Evolutionary conservation across 2,113 vertebrate genomes (phyloP).

Genomic region (Puntigrus tetrazona): DNA sequence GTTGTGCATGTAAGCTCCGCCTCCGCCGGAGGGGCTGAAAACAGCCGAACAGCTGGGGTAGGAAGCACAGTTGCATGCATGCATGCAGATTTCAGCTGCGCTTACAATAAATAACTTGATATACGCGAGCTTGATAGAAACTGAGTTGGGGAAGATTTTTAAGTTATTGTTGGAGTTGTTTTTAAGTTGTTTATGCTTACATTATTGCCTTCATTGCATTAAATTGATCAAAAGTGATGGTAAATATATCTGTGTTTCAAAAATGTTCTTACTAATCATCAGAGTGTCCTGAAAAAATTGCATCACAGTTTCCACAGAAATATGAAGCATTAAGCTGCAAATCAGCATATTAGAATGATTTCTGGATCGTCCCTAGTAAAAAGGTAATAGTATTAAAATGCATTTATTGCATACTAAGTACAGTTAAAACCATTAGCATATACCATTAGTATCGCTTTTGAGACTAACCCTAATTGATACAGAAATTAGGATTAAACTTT

Average conservation of each 20-base stretch:
- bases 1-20: slow-evolving; percentile 2
- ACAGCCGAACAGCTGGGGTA: slow-evolving; percentile 39
- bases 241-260: background rate
- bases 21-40: background rate
- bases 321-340: background rate
- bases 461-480: no score
- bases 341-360: background rate
- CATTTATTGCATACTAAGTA: no score
- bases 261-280: background rate
- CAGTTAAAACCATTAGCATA: no score
- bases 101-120: no score
- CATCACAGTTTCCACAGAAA: background rate
- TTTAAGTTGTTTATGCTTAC: background rate
- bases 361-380: background rate
- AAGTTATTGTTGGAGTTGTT: no score
- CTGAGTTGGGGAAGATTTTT: background rate
- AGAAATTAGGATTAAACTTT: no score
- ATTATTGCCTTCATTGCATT: background rate
- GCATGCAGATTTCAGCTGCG: slow-evolving; percentile 15
- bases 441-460: no score
- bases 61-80: slow-evolving; percentile 8
- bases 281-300: background rate
- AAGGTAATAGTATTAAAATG: no score
- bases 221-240: background rate
- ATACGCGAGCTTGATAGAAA: background rate